Conservation (phyloP, 2,797 vertebrate genomes). For the Sebastes minor region DNA sequence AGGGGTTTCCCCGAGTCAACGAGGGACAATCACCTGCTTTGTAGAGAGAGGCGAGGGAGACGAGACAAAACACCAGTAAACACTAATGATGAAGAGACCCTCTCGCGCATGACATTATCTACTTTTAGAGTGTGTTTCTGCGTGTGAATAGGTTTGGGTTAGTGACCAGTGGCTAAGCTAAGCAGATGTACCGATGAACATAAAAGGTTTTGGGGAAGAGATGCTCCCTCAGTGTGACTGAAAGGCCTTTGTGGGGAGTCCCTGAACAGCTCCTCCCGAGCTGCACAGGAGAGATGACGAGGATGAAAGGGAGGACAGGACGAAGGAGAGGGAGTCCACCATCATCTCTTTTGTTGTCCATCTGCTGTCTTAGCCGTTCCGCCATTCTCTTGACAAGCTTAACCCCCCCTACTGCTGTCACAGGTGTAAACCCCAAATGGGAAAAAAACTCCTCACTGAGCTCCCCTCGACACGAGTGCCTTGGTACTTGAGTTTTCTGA, state of each 20-base stretch:
- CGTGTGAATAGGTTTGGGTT: constrained; percentile 38
- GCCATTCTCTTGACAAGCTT: constrained; percentile 57
- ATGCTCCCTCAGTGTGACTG: constrained; percentile 48
- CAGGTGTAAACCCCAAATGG: constrained; percentile 66
- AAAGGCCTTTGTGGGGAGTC: constrained; percentile 70
- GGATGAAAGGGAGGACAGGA: constrained; percentile 66
- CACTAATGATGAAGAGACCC: constrained; percentile 41
- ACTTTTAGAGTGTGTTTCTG: constrained; percentile 30
- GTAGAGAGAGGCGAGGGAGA: constrained; percentile 17
- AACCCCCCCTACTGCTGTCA: constrained; percentile 47
- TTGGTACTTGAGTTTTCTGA: constrained; percentile 27
- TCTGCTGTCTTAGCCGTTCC: constrained; percentile 68
- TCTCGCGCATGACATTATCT: constrained; percentile 50
- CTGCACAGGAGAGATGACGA: constrained; percentile 55
- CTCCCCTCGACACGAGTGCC: constrained; percentile 6
- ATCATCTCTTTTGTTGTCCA: constrained; percentile 74
- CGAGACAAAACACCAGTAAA: constrained; percentile 57
- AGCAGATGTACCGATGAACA: constrained; percentile 59
- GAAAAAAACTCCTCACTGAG: not conserved
- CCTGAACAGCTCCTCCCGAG: constrained; percentile 31
- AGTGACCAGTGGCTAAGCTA: constrained; percentile 48
- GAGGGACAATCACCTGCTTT: constrained; percentile 69
- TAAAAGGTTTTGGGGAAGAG: constrained; percentile 56
- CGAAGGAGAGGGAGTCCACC: constrained; percentile 46
- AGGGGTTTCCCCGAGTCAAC: constrained; percentile 67